A percentile compares a stretch with the other conserved stretches of the same genome.
Evolutionary conservation across 2,888 invertebrate genomes (phyloP).

Genomic region (Trichopoda pennipes): DNA sequence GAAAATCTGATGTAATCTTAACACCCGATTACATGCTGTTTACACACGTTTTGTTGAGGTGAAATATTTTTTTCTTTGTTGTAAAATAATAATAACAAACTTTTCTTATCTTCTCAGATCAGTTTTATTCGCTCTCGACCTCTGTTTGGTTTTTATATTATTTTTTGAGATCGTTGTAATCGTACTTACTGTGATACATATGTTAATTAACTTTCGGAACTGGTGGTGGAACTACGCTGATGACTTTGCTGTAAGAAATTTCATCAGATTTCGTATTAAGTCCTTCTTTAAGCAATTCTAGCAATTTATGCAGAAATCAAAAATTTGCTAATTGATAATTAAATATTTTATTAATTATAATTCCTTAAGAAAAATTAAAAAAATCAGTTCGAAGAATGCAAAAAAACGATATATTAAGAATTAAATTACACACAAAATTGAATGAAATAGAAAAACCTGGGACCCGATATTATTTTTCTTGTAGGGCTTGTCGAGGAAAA

Average conservation of each 20-base stretch:
- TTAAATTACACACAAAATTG: too few relatives aligned
- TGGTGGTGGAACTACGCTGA: slow-evolving; percentile 29
- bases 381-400: too few relatives aligned
- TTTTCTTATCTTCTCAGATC: slow-evolving; percentile 35
- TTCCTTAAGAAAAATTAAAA: too few relatives aligned
- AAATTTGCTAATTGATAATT: not conserved
- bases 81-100: slow-evolving; percentile 14
- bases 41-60: slow-evolving; percentile 34
- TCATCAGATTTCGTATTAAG: slow-evolving; percentile 43
- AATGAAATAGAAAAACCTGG: too few relatives aligned
- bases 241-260: slow-evolving; percentile 20
- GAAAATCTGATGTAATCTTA: slow-evolving; percentile 67
- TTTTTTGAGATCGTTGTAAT: not conserved
- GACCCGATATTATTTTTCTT: too few relatives aligned
- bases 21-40: slow-evolving; percentile 56
- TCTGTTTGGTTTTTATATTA: not conserved
- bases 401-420: too few relatives aligned
- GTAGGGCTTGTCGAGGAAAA: too few relatives aligned
- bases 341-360: not conserved
- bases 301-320: slow-evolving; percentile 9
- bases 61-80: not conserved
- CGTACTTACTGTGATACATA: slow-evolving; percentile 10
- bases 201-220: slow-evolving; percentile 28
- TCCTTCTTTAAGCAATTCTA: not conserved
- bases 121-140: slow-evolving; percentile 10